phyloP scores from a whole-genome alignment of 2,888 invertebrate genomes.

The Drosophila antonietae region DNA sequence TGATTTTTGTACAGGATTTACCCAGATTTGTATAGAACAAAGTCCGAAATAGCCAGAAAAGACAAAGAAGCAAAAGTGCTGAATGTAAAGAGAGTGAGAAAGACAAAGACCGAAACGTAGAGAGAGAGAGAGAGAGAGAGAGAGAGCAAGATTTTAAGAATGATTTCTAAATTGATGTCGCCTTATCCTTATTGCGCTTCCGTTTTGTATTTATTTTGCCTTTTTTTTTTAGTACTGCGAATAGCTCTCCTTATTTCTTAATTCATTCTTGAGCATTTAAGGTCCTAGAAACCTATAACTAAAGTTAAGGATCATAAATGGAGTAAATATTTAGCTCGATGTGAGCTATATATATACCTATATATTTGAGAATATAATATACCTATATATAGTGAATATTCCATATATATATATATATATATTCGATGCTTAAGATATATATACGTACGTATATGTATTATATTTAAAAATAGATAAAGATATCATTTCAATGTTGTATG shows the following conservation, averaged over 20 bases:
- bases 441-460: too few relatives aligned
- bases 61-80: not conserved
- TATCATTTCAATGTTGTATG: too few relatives aligned
- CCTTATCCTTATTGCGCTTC: slow-evolving; percentile 8
- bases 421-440: too few relatives aligned
- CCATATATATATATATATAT: not conserved
- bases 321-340: not conserved
- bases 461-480: too few relatives aligned
- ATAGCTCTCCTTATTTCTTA: not conserved
- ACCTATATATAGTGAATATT: not conserved
- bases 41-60: slow-evolving; percentile 8
- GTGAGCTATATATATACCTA: not conserved
- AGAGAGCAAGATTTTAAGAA: not conserved
- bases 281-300: not conserved
- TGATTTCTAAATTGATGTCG: slow-evolving; percentile 7
- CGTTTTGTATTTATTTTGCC: not conserved
- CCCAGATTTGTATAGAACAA: slow-evolving; percentile 12
- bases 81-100: not conserved
- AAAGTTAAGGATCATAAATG: not conserved
- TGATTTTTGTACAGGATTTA: slow-evolving; percentile 20
- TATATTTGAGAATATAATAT: not conserved
- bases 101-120: not conserved
- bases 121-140: not conserved
- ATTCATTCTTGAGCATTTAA: not conserved
- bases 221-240: not conserved